Percentiles rank a stretch among this genome's conserved stretches.
Conservation (phyloP, 1,140 invertebrate genomes). For the Cyclargus thomasi region DNA sequence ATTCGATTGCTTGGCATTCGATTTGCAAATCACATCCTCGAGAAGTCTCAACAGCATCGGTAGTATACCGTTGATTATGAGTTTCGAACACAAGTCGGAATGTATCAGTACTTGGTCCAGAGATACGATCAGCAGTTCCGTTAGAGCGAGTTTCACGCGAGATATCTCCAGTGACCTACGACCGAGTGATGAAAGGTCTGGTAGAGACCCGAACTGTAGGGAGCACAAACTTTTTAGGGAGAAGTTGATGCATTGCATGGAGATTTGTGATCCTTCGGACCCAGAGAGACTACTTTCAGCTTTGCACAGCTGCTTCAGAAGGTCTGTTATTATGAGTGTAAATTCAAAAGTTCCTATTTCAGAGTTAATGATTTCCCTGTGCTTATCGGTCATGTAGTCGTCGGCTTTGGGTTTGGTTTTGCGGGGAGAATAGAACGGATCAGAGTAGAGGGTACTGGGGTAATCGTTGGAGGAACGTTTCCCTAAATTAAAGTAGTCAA, state of each 20-base stretch:
- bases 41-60: slow-evolving; percentile 78
- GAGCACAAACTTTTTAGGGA: slow-evolving; percentile 77
- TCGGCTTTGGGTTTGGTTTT: slow-evolving; percentile 62
- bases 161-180: slow-evolving; percentile 52
- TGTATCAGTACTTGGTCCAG: slow-evolving; percentile 76
- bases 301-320: slow-evolving; percentile 77
- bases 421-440: slow-evolving; percentile 43
- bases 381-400: slow-evolving; percentile 75
- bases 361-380: slow-evolving; percentile 73
- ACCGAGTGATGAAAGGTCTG: slow-evolving; percentile 29
- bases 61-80: slow-evolving; percentile 78
- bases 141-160: slow-evolving; percentile 76
- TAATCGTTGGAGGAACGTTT: slow-evolving; percentile 76
- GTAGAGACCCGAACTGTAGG: slow-evolving; percentile 75
- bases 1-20: slow-evolving; percentile 39
- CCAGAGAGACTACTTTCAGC: slow-evolving; percentile 71
- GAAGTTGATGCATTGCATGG: slow-evolving; percentile 78
- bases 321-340: slow-evolving; percentile 76
- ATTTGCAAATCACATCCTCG: slow-evolving; percentile 75
- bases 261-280: slow-evolving; percentile 74
- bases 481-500: slow-evolving; percentile 79
- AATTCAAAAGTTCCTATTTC: slow-evolving; percentile 77
- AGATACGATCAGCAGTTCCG: slow-evolving; percentile 76
- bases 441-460: slow-evolving; percentile 48
- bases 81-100: slow-evolving; percentile 76